Conservation (phyloP, 2,797 vertebrate species). For the Oreochromis mossambicus region DNA sequence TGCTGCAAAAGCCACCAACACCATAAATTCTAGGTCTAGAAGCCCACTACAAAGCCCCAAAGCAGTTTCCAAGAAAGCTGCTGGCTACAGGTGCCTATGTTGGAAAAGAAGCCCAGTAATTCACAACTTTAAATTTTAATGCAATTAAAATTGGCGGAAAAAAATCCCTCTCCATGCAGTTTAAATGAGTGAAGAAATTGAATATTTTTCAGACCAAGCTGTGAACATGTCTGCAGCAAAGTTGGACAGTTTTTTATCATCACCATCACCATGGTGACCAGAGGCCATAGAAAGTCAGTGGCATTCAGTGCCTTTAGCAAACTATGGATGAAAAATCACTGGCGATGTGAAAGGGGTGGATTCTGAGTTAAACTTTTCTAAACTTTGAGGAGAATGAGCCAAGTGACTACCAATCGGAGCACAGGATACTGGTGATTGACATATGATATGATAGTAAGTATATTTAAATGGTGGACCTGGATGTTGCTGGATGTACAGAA, state of each 20-base stretch:
- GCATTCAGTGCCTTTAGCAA: not conserved
- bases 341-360: not conserved
- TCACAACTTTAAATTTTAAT: not conserved
- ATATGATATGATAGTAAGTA: not conserved
- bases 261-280: not conserved
- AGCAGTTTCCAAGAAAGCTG: not conserved
- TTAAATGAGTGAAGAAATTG: not conserved
- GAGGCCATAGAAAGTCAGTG: not conserved
- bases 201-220: not conserved
- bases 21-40: not conserved
- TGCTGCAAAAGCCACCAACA: not conserved
- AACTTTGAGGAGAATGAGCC: not conserved
- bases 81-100: not conserved
- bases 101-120: not conserved
- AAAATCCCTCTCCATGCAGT: not conserved
- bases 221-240: not conserved
- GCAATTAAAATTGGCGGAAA: not conserved
- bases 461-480: not conserved
- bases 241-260: not conserved
- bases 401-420: not conserved
- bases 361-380: not conserved
- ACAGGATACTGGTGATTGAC: not conserved
- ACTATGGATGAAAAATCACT: not conserved
- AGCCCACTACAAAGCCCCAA: not conserved
- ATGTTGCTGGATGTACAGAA: not conserved